Percentiles rank a stretch among this genome's conserved stretches.
phyloP scores from a whole-genome alignment of 2,888 invertebrate genomes.

The Meandrusa payeni region DNA sequence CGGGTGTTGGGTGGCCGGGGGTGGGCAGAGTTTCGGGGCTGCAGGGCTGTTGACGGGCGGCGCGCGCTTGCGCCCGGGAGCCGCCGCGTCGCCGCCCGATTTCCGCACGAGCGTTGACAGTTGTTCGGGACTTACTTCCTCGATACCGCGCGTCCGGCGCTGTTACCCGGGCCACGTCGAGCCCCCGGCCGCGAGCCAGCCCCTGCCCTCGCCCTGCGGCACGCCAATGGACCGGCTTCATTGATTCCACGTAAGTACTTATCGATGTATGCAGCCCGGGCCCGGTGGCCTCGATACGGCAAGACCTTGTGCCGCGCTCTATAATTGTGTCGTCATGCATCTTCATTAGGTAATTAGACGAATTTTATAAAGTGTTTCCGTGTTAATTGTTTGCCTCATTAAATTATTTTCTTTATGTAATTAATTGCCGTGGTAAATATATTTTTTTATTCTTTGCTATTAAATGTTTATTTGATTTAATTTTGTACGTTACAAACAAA shows the following conservation, averaged over 20 bases:
- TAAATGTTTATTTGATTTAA: no score
- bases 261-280: slow-evolving; percentile 14
- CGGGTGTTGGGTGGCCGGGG: slow-evolving; percentile 31
- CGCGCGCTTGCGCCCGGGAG: slow-evolving; percentile 72
- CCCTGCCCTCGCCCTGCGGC: slow-evolving; percentile 35
- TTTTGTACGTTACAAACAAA: no score
- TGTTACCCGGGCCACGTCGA: slow-evolving; percentile 42
- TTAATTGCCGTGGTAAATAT: slow-evolving; percentile 2
- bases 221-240: slow-evolving; percentile 57
- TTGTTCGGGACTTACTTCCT: slow-evolving; percentile 80
- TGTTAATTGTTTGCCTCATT: slow-evolving; percentile 25
- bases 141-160: slow-evolving; percentile 72
- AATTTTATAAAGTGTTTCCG: slow-evolving; percentile 25
- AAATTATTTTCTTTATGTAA: slow-evolving; percentile 4
- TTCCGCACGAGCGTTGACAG: slow-evolving; percentile 84
- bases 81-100: slow-evolving; percentile 74
- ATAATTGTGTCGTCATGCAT: slow-evolving; percentile 21
- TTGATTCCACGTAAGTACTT: slow-evolving; percentile 53
- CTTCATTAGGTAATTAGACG: slow-evolving; percentile 16
- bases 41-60: slow-evolving; percentile 80
- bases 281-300: slow-evolving; percentile 23
- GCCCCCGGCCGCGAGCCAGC: slow-evolving; percentile 41
- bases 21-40: slow-evolving; percentile 54
- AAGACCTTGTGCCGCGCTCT: slow-evolving; percentile 19
- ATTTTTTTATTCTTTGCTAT: slow-evolving; percentile 16